Percentiles rank a stretch among this genome's conserved stretches.
Conservation (phyloP, 2,888 invertebrate genomes). For the Rhimphoctona megacephalus region DNA sequence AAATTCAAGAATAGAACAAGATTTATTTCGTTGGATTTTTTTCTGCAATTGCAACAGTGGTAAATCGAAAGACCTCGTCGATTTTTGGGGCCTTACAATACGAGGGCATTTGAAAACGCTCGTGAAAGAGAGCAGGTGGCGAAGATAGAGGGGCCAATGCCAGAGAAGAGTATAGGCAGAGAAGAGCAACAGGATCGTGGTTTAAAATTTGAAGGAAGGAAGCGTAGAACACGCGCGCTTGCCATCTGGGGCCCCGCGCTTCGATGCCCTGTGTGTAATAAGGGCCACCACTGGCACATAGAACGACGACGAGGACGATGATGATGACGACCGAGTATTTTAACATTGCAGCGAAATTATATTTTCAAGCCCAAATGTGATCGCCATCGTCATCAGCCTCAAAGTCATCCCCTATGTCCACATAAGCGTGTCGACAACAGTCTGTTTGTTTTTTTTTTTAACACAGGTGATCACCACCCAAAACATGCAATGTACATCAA, state of each 20-base stretch:
- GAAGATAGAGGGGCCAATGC: conserved; percentile 70
- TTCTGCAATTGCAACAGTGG: conserved; percentile 3
- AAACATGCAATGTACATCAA: neutral
- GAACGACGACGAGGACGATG: conserved; percentile 5
- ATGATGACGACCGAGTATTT: conserved; percentile 22
- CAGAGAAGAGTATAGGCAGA: conserved; percentile 33
- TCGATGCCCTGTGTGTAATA: conserved; percentile 39
- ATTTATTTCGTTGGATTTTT: neutral
- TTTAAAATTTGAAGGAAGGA: conserved; percentile 81
- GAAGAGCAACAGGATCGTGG: conserved; percentile 67
- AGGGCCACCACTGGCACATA: conserved; percentile 8
- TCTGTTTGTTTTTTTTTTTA: neutral
- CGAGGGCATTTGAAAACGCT: conserved; percentile 50
- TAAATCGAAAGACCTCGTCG: conserved; percentile 11
- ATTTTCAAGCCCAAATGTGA: conserved; percentile 12
- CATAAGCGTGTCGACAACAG: conserved; percentile 12
- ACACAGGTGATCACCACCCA: conserved; percentile 4
- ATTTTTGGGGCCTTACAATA: conserved; percentile 11
- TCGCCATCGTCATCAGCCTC: neutral
- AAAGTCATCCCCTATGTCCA: neutral
- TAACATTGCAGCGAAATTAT: conserved; percentile 2
- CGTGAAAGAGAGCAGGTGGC: conserved; percentile 79
- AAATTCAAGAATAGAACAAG: neutral
- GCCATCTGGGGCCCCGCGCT: conserved; percentile 81
- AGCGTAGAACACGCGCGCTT: conserved; percentile 78